Evolutionary conservation across 2,797 vertebrate genomes (phyloP), one percentile per base, ranked within the genome.

Genomic region (Sebastes hubbsi): DNA sequence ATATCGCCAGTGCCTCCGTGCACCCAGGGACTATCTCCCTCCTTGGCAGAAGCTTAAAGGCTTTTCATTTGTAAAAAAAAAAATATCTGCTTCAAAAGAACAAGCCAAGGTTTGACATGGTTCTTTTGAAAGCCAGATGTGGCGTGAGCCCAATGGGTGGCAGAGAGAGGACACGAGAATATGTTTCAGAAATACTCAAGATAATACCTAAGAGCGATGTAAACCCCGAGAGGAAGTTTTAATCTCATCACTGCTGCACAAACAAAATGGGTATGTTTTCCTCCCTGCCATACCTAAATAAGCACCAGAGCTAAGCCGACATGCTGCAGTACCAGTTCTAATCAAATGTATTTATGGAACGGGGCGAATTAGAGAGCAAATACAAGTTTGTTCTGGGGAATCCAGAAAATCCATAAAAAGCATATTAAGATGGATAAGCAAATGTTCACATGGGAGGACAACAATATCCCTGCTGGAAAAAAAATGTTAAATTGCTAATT

Each of bases 311-410:
- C 76, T 58, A 30, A 81, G 67, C 66, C 2, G 18, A 72, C 66
- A 14, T 65, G 69, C 52, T 79, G 58, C 64, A 59, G 24, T 34
- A 77, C 20, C 7, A 52, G 32, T 38, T 58, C 27, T 73, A 78
- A 86, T 87, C 70, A 77, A 52, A 86, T 78, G 38, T 54, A 82
- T 76, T 73, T 81, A 69, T 77, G 32, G 24, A 64, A 30, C 46
- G 16, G 13, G 61, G 42, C 6, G 1, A 66, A 86, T 71, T 73
- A 75, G 77, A 74, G 46, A 75, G 72, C n/a, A 71, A 34, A 64
- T 69, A 64, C 74, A 84, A 77, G 63, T 82, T 82, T 81, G 64
- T 82, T 87, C 54, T 22, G 46, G 66, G 76, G 34, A 13, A 72
- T 83, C 0, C 1, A 30, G 0, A 42, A 16, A 42, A 42, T 78